A percentile compares a stretch with the other conserved stretches of the same genome.
phyloP scores from a whole-genome alignment of 2,888 invertebrate species.

The Caenorhabditis sp. region DNA sequence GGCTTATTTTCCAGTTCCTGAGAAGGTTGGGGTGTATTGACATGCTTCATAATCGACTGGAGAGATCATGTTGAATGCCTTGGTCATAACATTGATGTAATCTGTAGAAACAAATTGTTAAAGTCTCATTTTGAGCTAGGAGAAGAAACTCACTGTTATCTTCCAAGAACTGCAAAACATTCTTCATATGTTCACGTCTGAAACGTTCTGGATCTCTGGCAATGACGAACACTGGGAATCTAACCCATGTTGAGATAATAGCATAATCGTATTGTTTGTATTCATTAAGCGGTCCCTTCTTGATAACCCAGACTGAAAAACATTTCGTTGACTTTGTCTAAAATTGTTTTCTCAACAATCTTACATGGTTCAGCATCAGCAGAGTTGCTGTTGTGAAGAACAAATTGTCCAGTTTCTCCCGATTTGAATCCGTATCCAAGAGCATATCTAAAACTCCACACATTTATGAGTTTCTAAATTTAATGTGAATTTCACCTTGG shows the following conservation, averaged over 20 bases:
- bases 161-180: conserved; percentile 71
- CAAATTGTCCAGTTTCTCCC: conserved; percentile 71
- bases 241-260: conserved; percentile 66
- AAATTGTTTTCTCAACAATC: background rate
- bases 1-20: conserved; percentile 66
- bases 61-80: conserved; percentile 72
- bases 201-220: conserved; percentile 71
- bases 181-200: conserved; percentile 68
- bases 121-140: background rate
- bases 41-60: conserved; percentile 71
- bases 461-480: too few relatives aligned
- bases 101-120: conserved; percentile 55
- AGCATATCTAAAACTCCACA: conserved; percentile 49
- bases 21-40: conserved; percentile 71
- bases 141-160: conserved; percentile 66
- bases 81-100: conserved; percentile 72
- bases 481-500: conserved; percentile 45
- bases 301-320: conserved; percentile 72
- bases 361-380: conserved; percentile 71
- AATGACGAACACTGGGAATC: conserved; percentile 71
- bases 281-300: conserved; percentile 71
- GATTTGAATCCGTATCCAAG: conserved; percentile 71
- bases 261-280: conserved; percentile 72
- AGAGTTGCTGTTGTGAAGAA: conserved; percentile 71
- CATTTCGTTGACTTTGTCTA: background rate